phyloP scores from a whole-genome alignment of 2,113 vertebrate species.

The Lophotis ruficrista region DNA sequence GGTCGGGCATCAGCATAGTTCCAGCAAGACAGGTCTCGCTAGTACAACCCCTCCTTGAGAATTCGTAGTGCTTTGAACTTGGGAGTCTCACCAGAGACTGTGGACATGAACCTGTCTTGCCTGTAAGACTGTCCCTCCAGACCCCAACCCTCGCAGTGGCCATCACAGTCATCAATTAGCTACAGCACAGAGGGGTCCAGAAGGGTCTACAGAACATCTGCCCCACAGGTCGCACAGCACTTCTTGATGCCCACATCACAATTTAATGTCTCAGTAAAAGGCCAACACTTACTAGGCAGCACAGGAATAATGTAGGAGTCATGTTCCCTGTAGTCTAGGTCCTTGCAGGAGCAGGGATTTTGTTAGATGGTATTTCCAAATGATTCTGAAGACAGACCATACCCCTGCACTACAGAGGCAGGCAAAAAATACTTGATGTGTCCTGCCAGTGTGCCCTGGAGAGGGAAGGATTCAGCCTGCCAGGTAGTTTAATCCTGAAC shows the following conservation, averaged over 20 bases:
- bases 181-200: background rate
- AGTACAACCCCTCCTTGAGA: background rate
- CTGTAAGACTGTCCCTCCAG: background rate
- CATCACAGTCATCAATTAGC: background rate
- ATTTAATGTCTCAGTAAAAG: background rate
- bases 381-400: background rate
- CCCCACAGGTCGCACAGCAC: background rate
- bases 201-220: background rate
- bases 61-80: background rate
- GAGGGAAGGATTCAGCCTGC: background rate
- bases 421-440: background rate
- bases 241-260: background rate
- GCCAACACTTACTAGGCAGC: background rate
- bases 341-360: background rate
- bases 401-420: fast-evolving
- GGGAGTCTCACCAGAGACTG: background rate
- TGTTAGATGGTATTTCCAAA: background rate
- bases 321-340: background rate
- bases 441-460: background rate
- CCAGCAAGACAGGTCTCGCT: background rate
- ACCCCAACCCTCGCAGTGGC: background rate
- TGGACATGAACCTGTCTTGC: background rate
- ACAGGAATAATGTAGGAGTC: background rate
- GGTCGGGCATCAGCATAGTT: background rate
- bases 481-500: background rate